phyloP scores from a whole-genome alignment of 1,140 invertebrate species.

The Conus betulinus region DNA sequence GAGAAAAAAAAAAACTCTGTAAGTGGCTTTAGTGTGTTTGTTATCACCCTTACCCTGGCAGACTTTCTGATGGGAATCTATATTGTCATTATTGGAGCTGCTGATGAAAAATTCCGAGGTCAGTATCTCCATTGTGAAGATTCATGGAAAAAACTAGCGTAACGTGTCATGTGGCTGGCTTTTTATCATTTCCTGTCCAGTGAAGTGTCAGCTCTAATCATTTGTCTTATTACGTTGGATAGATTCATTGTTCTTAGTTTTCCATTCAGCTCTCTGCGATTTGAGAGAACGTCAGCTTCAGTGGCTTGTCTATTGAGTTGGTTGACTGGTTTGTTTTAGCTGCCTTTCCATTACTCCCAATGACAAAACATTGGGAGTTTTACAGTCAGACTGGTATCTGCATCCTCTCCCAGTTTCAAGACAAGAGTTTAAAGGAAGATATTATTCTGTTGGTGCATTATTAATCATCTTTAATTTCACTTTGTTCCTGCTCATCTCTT shows the following conservation, averaged over 20 bases:
- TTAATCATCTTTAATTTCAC: slow-evolving; percentile 50
- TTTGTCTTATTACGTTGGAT: no score
- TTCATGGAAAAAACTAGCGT: slow-evolving; percentile 55
- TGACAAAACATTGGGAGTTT: slow-evolving; percentile 36
- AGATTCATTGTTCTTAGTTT: slow-evolving; percentile 52
- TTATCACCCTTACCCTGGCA: slow-evolving; percentile 55
- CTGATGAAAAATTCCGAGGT: slow-evolving; percentile 59
- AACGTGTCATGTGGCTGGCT: slow-evolving; percentile 57
- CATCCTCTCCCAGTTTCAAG: slow-evolving; percentile 48
- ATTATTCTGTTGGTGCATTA: slow-evolving; percentile 43
- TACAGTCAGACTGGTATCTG: slow-evolving; percentile 52
- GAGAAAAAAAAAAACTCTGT: slow-evolving; percentile 34
- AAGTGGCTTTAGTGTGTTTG: slow-evolving; percentile 44
- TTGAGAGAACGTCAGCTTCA: slow-evolving; percentile 30
- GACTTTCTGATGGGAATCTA: slow-evolving; percentile 68
- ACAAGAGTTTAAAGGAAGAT: slow-evolving; percentile 33
- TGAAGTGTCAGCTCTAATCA: no score
- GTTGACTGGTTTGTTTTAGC: slow-evolving; percentile 37
- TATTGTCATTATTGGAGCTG: slow-evolving; percentile 58
- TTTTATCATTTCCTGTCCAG: slow-evolving; percentile 55
- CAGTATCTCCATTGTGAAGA: slow-evolving; percentile 51
- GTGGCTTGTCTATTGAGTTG: slow-evolving; percentile 17
- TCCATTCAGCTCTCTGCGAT: slow-evolving; percentile 50
- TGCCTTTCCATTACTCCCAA: slow-evolving; percentile 37
- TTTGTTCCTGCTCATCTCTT: slow-evolving; percentile 45